These are phyloP conservation scores for Philhelius pedissequus DNA, from an alignment of 2,888 invertebrate genomes.

Conservation along the genomic window DNA sequence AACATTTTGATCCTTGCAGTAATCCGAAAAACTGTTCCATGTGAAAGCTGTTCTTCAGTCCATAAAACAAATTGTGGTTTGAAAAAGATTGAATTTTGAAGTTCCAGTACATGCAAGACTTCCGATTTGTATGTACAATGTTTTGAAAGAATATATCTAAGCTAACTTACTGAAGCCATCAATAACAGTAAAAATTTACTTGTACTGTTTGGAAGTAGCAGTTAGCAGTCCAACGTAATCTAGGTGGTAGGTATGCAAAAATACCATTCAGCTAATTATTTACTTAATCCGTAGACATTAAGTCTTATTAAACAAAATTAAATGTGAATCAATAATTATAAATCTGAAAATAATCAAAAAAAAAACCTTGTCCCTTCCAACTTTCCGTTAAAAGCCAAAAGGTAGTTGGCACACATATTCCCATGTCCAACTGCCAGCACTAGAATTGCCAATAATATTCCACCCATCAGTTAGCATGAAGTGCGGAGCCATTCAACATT, in stretches of 20 bases:
- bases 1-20: not conserved
- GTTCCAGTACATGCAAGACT: not conserved
- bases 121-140: not conserved
- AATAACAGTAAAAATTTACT: conserved; percentile 9
- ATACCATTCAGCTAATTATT: no score
- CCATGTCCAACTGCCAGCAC: not conserved
- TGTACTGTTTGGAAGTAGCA: conserved; percentile 12
- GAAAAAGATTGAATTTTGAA: conserved; percentile 56
- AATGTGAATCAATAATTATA: conserved; percentile 28
- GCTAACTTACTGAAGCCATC: conserved; percentile 43
- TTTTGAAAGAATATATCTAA: not conserved
- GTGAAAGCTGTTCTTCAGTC: not conserved
- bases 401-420: not conserved
- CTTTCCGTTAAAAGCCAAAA: no score
- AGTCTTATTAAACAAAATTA: conserved; percentile 11
- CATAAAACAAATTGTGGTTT: conserved; percentile 40
- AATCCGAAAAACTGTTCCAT: not conserved
- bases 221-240: conserved; percentile 25
- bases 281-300: no score
- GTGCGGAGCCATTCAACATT: conserved; percentile 44
- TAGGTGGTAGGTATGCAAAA: conserved; percentile 17
- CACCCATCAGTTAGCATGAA: conserved; percentile 24
- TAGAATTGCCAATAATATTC: conserved; percentile 53
- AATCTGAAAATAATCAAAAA: conserved; percentile 41
- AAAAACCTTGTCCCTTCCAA: conserved; percentile 28